These are phyloP conservation scores for Oncorhynchus keta DNA, from an alignment of 2,113 vertebrate genomes.

Conservation along the genomic window DNA sequence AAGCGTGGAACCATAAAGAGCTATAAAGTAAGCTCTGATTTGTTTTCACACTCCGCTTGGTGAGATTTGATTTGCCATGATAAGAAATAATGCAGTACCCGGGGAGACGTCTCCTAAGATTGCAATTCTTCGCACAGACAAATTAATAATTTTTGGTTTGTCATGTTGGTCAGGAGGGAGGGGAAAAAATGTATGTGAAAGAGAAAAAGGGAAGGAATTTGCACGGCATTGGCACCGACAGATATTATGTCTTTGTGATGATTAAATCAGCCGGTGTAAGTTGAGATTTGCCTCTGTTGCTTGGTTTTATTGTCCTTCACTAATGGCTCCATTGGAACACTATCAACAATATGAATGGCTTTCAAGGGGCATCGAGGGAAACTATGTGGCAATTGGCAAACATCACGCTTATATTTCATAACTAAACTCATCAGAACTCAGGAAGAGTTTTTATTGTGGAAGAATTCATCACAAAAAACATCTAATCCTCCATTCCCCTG, in stretches of 20 bases:
- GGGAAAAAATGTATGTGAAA: neutral
- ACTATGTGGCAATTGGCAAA: neutral
- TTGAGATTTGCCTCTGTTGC: neutral
- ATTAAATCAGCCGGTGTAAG: slow-evolving; percentile 19
- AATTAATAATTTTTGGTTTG: neutral
- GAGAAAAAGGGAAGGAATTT: slow-evolving; percentile 5
- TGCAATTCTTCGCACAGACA: neutral
- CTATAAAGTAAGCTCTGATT: slow-evolving; percentile 13
- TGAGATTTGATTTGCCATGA: slow-evolving; percentile 19
- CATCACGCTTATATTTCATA: neutral
- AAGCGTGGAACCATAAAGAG: slow-evolving; percentile 4
- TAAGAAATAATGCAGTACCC: slow-evolving; percentile 15
- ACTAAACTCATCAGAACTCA: neutral
- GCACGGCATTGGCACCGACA: slow-evolving; percentile 7
- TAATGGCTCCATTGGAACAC: slow-evolving; percentile 6
- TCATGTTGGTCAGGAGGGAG: neutral
- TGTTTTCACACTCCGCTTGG: slow-evolving; percentile 13
- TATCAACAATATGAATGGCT: slow-evolving; percentile 7
- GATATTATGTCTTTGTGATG: slow-evolving; percentile 10
- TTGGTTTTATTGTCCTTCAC: slow-evolving; percentile 22
- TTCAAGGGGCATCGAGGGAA: neutral
- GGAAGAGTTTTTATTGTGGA: neutral
- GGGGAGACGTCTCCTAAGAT: neutral
- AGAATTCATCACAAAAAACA: neutral
- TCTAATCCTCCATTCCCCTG: neutral